Conservation (phyloP, 2,113 vertebrate genomes). For the Meleagris gallopavo region DNA sequence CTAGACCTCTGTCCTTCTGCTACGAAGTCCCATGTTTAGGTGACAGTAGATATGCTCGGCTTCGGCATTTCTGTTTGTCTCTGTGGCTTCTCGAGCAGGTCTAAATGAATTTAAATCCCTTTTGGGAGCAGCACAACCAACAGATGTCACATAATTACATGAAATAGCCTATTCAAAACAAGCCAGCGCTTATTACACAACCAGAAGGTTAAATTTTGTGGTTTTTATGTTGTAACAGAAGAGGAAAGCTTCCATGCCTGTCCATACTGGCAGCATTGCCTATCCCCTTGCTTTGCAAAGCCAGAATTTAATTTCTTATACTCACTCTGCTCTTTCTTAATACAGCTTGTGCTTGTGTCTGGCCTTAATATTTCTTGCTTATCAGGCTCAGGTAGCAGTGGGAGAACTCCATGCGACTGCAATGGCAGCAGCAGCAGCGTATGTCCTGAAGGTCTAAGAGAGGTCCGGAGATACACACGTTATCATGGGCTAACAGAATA, state of each 20-base stretch:
- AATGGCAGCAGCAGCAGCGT: not conserved
- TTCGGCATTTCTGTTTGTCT: not conserved
- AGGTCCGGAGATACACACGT: not conserved
- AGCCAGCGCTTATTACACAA: constrained; percentile 59
- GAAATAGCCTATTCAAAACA: constrained; percentile 61
- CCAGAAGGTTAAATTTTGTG: constrained; percentile 55
- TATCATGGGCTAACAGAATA: not conserved
- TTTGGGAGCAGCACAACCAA: constrained; percentile 5
- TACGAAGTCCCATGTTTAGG: not conserved
- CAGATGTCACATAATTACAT: constrained; percentile 26
- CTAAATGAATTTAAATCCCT: constrained; percentile 48
- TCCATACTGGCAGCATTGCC: not conserved
- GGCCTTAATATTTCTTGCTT: not conserved
- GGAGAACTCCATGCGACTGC: not conserved
- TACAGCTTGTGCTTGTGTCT: not conserved
- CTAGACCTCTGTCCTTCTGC: not conserved
- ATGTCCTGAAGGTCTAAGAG: not conserved
- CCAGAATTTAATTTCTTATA: constrained; percentile 1
- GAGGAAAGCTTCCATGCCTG: constrained; percentile 45
- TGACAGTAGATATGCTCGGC: not conserved
- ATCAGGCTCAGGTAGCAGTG: not conserved
- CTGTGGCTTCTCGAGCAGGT: constrained; percentile 10
- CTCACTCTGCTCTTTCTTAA: not conserved
- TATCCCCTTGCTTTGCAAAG: constrained; percentile 7
- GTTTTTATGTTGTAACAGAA: constrained; percentile 57